Evolutionary conservation across 1,140 invertebrate genomes (phyloP), one percentile per base, ranked within the genome.

Genomic region (Megathymus violae): DNA sequence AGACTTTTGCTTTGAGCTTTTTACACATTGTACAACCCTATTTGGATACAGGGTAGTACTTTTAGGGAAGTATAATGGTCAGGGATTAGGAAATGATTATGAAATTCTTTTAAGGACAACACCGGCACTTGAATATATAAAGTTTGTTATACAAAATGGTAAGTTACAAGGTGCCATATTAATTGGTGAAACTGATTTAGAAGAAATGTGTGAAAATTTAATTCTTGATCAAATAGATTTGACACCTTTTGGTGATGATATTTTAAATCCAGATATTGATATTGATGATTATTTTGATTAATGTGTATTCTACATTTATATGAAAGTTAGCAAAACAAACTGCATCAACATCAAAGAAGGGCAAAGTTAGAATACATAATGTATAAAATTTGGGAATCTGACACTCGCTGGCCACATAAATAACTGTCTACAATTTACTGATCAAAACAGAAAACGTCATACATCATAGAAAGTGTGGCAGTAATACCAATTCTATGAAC

Each of bases 281-380:
- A 98, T 99, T 80, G 98, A 99, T 88, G 99, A 99, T 93, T 99
- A 98, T 92, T 99, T 99, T 95, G 99, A 99, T 94, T 99, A 91
- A 92, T 41, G 15, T 50, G 27, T 4, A 31, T n/a, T n/a, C n/a
- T n/a, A n/a, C n/a, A n/a, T n/a, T n/a, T n/a, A n/a, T n/a, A n/a
- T n/a, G n/a, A n/a, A n/a, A n/a, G n/a, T n/a, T n/a, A n/a, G n/a
- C n/a, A n/a, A n/a, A n/a, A n/a, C n/a, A n/a, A n/a, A n/a, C n/a
- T n/a, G n/a, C n/a, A n/a, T n/a, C n/a, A n/a, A n/a, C n/a, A n/a
- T n/a, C n/a, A n/a, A n/a, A n/a, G n/a, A n/a, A n/a, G n/a, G n/a
- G n/a, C n/a, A n/a, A n/a, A n/a, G n/a, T n/a, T n/a, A n/a, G n/a
- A n/a, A n/a, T n/a, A n/a, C n/a, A n/a, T n/a, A n/a, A n/a, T n/a